phyloP scores from a whole-genome alignment of 2,888 invertebrate species.

The Harmothoe impar region DNA sequence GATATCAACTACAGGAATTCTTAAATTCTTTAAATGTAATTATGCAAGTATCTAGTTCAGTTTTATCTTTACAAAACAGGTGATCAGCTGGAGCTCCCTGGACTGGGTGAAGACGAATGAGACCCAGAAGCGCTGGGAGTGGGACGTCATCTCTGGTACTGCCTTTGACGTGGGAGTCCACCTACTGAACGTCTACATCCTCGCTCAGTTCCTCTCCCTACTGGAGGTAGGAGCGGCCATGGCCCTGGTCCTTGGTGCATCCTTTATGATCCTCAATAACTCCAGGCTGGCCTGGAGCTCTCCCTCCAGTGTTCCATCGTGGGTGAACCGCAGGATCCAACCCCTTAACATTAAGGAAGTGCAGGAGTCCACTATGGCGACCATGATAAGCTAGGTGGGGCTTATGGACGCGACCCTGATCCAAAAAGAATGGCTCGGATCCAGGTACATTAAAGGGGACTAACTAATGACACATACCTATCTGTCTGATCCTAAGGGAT shows the following conservation, averaged over 20 bases:
- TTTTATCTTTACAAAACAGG: conserved; percentile 70
- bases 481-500: too few relatives aligned
- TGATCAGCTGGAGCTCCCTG: conserved; percentile 79
- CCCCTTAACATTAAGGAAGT: conserved; percentile 66
- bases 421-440: too few relatives aligned
- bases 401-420: too few relatives aligned
- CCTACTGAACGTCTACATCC: conserved; percentile 73
- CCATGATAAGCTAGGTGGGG: too few relatives aligned
- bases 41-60: too few relatives aligned
- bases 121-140: conserved; percentile 71
- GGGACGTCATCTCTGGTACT: conserved; percentile 76
- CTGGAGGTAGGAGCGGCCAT: conserved; percentile 72
- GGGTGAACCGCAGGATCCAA: conserved; percentile 75
- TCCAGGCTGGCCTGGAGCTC: conserved; percentile 77
- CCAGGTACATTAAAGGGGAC: too few relatives aligned
- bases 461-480: too few relatives aligned
- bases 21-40: too few relatives aligned
- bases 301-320: conserved; percentile 74
- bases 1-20: too few relatives aligned
- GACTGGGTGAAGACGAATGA: conserved; percentile 74
- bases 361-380: neutral
- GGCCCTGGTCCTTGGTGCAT: conserved; percentile 69
- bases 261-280: conserved; percentile 73
- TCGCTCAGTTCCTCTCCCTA: conserved; percentile 72
- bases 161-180: conserved; percentile 77